phyloP scores from a whole-genome alignment of 2,113 vertebrate genomes.

The Sus scrofa region DNA sequence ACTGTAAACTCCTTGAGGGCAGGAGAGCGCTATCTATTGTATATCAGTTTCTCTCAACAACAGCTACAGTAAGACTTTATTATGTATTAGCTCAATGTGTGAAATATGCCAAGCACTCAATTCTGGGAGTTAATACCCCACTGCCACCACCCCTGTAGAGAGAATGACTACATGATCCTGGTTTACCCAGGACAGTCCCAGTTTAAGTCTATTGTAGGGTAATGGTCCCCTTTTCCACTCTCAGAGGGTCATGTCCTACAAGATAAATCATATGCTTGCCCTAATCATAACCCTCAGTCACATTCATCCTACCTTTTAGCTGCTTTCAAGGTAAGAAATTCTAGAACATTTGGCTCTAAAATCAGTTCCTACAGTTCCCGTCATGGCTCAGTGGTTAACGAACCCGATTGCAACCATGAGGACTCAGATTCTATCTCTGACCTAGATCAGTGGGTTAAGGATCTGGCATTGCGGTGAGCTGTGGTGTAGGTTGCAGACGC shows the following conservation, averaged over 20 bases:
- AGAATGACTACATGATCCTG: background rate
- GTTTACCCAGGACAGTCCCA: background rate
- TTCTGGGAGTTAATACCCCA: background rate
- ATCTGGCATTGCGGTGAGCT: too few species aligned
- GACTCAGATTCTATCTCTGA: too few species aligned
- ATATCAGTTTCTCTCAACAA: background rate
- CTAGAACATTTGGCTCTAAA: constrained; percentile 8
- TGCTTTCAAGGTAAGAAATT: constrained; percentile 10
- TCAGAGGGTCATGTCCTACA: background rate
- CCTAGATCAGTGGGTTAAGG: too few species aligned
- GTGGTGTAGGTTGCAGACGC: too few species aligned
- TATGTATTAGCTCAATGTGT: background rate
- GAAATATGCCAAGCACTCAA: background rate
- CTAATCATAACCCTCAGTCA: constrained; percentile 11
- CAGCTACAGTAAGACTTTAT: background rate
- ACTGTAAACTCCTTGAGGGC: background rate
- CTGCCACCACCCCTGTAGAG: background rate
- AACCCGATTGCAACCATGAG: too few species aligned
- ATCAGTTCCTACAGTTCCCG: background rate
- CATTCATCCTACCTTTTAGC: background rate
- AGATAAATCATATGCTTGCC: background rate
- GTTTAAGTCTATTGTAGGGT: background rate
- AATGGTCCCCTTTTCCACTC: background rate
- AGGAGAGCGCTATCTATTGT: background rate
- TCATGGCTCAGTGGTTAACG: too few species aligned